A percentile compares a stretch with the other conserved stretches of the same genome.
These are phyloP conservation scores for Silvanus unidentatus DNA, from an alignment of 2,888 invertebrate species.

Conservation along the genomic window DNA sequence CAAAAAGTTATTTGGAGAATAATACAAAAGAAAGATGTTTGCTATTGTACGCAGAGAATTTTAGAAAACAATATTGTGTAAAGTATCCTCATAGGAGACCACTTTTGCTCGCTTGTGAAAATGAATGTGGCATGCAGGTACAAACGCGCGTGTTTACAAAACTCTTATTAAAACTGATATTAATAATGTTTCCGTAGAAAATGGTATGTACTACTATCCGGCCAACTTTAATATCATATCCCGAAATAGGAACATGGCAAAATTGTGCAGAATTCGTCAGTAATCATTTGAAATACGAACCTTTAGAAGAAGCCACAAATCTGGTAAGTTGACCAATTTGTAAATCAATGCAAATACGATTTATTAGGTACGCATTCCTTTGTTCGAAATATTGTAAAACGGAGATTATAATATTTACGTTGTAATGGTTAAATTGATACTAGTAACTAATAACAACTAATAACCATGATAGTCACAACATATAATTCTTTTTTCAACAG, in stretches of 20 bases:
- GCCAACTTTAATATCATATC: conserved; percentile 68
- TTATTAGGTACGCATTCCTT: too few relatives aligned
- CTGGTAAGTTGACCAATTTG: conserved; percentile 55
- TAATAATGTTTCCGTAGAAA: conserved; percentile 51
- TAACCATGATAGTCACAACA: not conserved
- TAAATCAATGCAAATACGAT: too few relatives aligned
- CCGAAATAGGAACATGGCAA: conserved; percentile 65
- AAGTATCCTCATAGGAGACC: conserved; percentile 58
- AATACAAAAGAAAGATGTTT: conserved; percentile 65
- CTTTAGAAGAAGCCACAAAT: conserved; percentile 58
- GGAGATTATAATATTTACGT: too few relatives aligned
- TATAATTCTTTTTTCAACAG: not conserved
- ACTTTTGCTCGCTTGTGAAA: conserved; percentile 63
- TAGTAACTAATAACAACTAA: not conserved
- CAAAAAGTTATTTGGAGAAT: conserved; percentile 60
- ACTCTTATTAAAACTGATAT: not conserved
- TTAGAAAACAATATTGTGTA: conserved; percentile 62
- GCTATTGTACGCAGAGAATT: conserved; percentile 71
- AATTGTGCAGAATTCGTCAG: conserved; percentile 68
- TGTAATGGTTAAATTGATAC: conserved; percentile 1
- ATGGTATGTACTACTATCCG: conserved; percentile 81
- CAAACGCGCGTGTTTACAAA: too few relatives aligned
- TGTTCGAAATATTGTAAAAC: not conserved
- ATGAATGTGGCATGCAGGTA: conserved; percentile 75
- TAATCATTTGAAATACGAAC: conserved; percentile 71